A percentile compares a stretch with the other conserved stretches of the same genome.
Evolutionary conservation across 2,888 invertebrate genomes (phyloP).

Genomic region (Oscheius onirici): DNA sequence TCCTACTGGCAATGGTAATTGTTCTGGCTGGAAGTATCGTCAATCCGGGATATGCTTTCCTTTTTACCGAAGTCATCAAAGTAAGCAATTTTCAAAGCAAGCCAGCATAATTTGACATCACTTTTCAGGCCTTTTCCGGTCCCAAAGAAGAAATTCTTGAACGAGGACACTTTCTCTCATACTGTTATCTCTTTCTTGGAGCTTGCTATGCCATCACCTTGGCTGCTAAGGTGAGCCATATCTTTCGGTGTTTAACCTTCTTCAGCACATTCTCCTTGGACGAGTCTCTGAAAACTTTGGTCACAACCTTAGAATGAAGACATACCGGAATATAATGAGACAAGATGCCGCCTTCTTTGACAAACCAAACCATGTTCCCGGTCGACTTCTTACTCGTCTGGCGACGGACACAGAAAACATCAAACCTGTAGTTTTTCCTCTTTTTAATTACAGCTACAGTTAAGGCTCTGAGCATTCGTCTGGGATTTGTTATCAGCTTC

Average conservation of each 20-base stretch:
- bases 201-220: not conserved
- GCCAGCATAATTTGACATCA: too few relatives aligned
- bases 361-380: constrained; percentile 71
- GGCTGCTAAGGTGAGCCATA: not conserved
- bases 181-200: not conserved
- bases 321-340: constrained; percentile 73
- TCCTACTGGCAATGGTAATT: constrained; percentile 71
- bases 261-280: constrained; percentile 70
- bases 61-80: constrained; percentile 58
- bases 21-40: constrained; percentile 72
- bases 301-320: constrained; percentile 70
- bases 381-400: constrained; percentile 72
- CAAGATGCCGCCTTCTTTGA: constrained; percentile 74
- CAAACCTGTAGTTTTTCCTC: constrained; percentile 57
- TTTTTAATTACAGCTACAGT: not conserved
- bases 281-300: constrained; percentile 72
- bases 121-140: not conserved
- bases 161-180: not conserved
- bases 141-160: not conserved
- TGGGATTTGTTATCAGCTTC: constrained; percentile 72
- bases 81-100: not conserved
- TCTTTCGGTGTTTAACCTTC: not conserved
- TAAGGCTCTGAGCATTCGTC: constrained; percentile 72
- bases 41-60: constrained; percentile 74
- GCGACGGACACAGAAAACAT: constrained; percentile 74